Evolutionary conservation across 2,888 invertebrate species (phyloP), one percentile per base, ranked within the genome.

Genomic region (Tridacna gigas): DNA sequence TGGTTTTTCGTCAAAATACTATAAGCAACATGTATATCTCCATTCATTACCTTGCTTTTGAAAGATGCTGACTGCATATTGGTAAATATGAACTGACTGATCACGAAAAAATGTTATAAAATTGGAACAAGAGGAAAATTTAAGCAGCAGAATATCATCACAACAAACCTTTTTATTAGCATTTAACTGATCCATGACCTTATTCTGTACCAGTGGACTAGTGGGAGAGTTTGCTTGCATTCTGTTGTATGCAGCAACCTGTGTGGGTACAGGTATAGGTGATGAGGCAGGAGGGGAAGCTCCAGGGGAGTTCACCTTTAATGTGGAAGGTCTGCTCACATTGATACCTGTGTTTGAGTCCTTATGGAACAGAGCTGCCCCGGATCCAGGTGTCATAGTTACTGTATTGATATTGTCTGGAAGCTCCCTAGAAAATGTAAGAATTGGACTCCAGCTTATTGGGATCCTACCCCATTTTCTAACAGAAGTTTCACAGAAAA

Each of bases 211-310:
- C 25, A 71, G 51, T 47, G 88, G 88, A 75, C 88, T 88, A 22
- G 88, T 83, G 9, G 90, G 91, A 0, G 92, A 90, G 79, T 90
- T 92, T 69, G 80, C 79, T 79, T 93, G 93, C 65, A 96, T 95
- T 83, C 95, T 94, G 85, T 95, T 94, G 89, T 95, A 96, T 15
- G 95, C 95, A 78, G 96, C 96, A 83, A 96, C 95, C 92, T 96
- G 96, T 13, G 96, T 96, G 15, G 97, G 97, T 74, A 97, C 97
- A 5, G 97, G 97, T 88, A 97, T 96, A 11, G 97, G 97, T 93
- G 97, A 97, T 11, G 97, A 91, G n/a, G 90, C 79, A 20, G 89
- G 84, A 18, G 89, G 86, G 12, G 88, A 87, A 18, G 65, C 71
- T 4, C 37, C 63, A 26, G 88, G 89, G 22, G 88, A 88, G 63